Evolutionary conservation across 2,113 vertebrate genomes (phyloP).

Genomic region (Sula dactylatra): DNA sequence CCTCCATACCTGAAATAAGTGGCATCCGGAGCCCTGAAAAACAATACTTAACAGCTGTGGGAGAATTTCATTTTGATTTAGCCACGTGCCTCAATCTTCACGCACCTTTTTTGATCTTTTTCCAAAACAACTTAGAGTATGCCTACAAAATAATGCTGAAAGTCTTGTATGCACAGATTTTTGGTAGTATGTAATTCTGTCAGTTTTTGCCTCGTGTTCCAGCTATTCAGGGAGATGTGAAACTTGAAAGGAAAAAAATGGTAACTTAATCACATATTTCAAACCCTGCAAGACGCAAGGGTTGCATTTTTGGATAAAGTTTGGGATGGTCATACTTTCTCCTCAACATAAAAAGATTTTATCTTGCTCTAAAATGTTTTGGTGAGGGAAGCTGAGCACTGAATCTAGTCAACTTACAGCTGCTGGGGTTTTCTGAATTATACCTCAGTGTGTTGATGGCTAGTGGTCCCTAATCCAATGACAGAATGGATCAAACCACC

Average conservation of each 20-base stretch:
- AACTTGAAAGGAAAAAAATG: background rate
- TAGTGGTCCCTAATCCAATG: background rate
- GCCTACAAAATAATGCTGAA: background rate
- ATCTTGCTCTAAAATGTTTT: background rate
- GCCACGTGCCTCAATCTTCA: background rate
- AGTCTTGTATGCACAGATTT: background rate
- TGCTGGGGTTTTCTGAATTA: background rate
- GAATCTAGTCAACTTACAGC: background rate
- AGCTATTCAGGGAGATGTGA: background rate
- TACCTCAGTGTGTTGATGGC: background rate
- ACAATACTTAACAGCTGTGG: background rate
- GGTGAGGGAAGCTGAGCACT: background rate
- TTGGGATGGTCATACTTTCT: background rate
- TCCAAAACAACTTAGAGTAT: background rate
- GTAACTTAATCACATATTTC: background rate
- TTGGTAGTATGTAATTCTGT: background rate
- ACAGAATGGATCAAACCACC: background rate
- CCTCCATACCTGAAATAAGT: background rate
- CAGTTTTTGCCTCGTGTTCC: background rate
- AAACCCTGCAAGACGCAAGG: background rate
- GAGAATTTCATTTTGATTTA: background rate
- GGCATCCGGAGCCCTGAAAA: background rate
- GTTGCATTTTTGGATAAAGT: background rate
- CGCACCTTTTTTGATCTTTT: background rate
- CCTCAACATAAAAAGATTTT: background rate